A percentile compares a stretch with the other conserved stretches of the same genome.
phyloP scores from a whole-genome alignment of 1,140 invertebrate genomes.

The Drosophila arizonae region DNA sequence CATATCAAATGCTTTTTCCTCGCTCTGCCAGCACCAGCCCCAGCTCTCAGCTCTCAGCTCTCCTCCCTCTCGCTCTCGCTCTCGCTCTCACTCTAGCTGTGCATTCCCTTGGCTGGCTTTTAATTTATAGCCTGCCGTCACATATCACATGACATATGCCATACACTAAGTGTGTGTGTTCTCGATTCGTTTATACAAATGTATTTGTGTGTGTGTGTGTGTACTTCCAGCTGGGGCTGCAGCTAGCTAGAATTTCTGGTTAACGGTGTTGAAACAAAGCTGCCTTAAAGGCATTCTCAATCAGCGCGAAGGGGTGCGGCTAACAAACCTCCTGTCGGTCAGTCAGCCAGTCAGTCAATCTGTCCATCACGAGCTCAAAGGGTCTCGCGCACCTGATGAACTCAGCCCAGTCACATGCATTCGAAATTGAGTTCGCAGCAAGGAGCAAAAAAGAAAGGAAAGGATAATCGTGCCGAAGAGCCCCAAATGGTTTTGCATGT shows the following conservation, averaged over 20 bases:
- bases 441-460: constrained; percentile 32
- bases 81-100: constrained; percentile 6
- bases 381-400: constrained; percentile 61
- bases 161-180: constrained; percentile 28
- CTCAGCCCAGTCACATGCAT: constrained; percentile 36
- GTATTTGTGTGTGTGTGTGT: constrained; percentile 7
- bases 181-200: constrained; percentile 1
- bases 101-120: constrained; percentile 53
- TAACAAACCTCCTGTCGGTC: constrained; percentile 16
- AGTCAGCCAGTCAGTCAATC: constrained; percentile 1
- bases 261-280: constrained; percentile 64
- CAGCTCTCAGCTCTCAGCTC: not conserved
- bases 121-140: constrained; percentile 64
- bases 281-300: constrained; percentile 55
- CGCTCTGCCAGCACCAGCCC: not conserved
- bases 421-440: constrained; percentile 68
- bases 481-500: constrained; percentile 54
- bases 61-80: no score
- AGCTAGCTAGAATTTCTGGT: constrained; percentile 30
- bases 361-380: constrained; percentile 56
- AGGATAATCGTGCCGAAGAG: constrained; percentile 71
- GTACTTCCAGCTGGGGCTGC: not conserved
- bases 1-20: constrained; percentile 39
- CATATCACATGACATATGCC: constrained; percentile 53
- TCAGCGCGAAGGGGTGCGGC: constrained; percentile 15